Percentiles rank a stretch among this genome's conserved stretches.
Evolutionary conservation across 2,888 invertebrate species (phyloP).

Genomic region (Noctuana brunneofusca): DNA sequence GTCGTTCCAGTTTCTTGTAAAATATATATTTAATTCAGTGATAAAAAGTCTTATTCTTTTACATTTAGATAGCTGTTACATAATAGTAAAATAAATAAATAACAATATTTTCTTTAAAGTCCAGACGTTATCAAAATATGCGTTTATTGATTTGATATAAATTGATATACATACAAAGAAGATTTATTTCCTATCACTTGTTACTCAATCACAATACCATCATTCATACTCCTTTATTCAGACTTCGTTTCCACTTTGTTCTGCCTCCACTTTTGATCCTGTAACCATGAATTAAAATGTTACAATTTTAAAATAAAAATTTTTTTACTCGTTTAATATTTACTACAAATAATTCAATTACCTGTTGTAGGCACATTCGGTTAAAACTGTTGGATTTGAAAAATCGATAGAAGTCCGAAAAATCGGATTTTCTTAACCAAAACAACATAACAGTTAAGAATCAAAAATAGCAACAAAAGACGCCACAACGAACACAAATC

Average conservation of each 20-base stretch:
- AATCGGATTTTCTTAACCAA: no score
- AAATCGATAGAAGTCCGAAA: no score
- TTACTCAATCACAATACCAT: slow-evolving; percentile 38
- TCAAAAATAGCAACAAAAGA: not conserved
- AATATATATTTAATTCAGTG: not conserved
- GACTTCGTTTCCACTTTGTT: slow-evolving; percentile 72
- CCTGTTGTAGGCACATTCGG: not conserved
- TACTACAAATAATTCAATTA: not conserved
- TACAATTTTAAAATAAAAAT: not conserved
- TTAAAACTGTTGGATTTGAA: no score
- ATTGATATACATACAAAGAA: slow-evolving; percentile 41
- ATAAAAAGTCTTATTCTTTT: not conserved
- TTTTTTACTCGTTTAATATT: not conserved
- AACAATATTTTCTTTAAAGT: slow-evolving; percentile 50
- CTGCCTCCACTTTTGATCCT: slow-evolving; percentile 80
- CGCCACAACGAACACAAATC: not conserved
- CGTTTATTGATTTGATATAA: slow-evolving; percentile 45
- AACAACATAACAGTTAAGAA: not conserved
- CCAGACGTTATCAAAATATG: slow-evolving; percentile 56
- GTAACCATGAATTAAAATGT: slow-evolving; percentile 52
- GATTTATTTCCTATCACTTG: slow-evolving; percentile 30
- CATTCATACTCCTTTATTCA: slow-evolving; percentile 49
- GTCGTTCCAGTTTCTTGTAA: no score
- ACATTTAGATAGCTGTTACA: slow-evolving; percentile 35
- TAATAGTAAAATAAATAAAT: slow-evolving; percentile 29